Evolutionary conservation across 2,113 vertebrate genomes (phyloP), one percentile per base, ranked within the genome.

Genomic region (Scophthalmus maximus): DNA sequence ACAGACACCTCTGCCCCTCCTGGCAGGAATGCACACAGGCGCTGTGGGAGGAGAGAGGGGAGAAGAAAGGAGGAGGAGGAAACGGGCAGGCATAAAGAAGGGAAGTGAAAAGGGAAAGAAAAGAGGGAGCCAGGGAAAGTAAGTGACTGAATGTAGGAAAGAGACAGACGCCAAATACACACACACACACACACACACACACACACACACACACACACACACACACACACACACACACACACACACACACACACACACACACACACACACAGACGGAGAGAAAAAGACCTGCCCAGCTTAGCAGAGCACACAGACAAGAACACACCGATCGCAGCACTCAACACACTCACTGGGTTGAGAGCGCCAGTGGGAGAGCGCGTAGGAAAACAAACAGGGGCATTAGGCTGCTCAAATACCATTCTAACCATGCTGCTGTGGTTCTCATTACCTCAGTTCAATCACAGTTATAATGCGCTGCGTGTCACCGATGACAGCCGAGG

Each of bases 1-100:
- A 79, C 85, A 87, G 89, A 88, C 90, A 90, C 88, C 84, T 92
- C 91, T 87, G 90, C 93, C 91, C 89, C 93, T 91, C 80, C 90
- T 93, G 93, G 93, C 72, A 86, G 93, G 93, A 94, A 94, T 93
- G 93, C 83, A 85, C 3, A 84, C 58, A 78, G 67, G 76, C 50
- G 68, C 73, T 58, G 76, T 76, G 81, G 83, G 82, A 83, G 85
- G 87, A 88, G 78, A 77, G 77, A 79, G 55, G 60, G 69, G 69
- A 76, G 67, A 81, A 78, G 68, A 73, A 81, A 63, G 50, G 29
- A 83, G 79, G 82, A 87, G 86, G 83, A 88, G 85, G 86, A 89
- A 84, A 90, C 73, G 73, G 81, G 84, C 69, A 81, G 81, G 83
- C 79, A 73, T 84, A 69, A 85, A 88, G 77, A 78, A 78, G 76